These are phyloP conservation scores for Heptranchias perlo DNA, from an alignment of 2,113 vertebrate genomes.

Conservation along the genomic window DNA sequence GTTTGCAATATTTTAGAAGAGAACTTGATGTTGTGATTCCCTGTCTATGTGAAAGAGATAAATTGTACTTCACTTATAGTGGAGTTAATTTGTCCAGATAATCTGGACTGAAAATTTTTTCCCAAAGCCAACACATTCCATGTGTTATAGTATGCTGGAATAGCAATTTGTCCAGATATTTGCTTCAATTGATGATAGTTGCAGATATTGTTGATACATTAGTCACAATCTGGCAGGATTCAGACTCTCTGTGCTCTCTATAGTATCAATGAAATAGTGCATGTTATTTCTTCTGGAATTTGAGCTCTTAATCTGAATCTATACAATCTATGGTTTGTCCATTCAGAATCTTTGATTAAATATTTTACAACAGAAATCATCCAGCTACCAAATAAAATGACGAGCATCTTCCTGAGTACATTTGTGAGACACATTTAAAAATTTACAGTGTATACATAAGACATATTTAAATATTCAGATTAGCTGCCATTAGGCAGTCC, in stretches of 20 bases:
- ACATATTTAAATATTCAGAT: background rate
- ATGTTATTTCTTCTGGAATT: background rate
- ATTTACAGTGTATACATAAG: background rate
- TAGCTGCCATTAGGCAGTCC: background rate
- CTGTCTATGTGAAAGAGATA: background rate
- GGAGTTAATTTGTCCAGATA: background rate
- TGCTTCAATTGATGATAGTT: background rate
- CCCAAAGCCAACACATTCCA: background rate
- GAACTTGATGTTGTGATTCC: background rate
- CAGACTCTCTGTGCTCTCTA: background rate
- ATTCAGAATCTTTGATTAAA: background rate
- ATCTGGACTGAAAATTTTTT: background rate
- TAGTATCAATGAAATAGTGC: background rate
- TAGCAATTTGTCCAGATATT: slow-evolving; percentile 5
- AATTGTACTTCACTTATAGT: background rate
- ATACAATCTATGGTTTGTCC: background rate
- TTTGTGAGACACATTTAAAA: background rate
- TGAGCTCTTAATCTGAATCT: background rate
- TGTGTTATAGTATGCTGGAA: background rate
- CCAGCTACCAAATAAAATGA: background rate
- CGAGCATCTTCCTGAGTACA: background rate
- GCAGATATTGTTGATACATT: background rate
- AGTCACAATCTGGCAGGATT: slow-evolving; percentile 3
- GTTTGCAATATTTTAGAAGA: background rate
- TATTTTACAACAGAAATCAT: background rate